A percentile compares a stretch with the other conserved stretches of the same genome.
These are phyloP conservation scores for Blennius ocellaris DNA, from an alignment of 2,113 vertebrate genomes.

Conservation along the genomic window DNA sequence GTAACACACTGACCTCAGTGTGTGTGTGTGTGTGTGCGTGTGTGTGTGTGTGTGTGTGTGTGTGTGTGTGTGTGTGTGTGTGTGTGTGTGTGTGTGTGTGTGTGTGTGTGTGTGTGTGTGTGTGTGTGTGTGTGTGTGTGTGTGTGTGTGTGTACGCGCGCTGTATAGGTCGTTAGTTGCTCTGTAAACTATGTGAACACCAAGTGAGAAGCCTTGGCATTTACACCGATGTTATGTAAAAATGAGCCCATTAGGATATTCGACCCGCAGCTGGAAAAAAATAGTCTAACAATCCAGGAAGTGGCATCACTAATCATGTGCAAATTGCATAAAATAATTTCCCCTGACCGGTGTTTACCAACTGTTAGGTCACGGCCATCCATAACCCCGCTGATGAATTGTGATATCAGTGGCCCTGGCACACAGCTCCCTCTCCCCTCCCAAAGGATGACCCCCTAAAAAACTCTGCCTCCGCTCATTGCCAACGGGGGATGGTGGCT, in stretches of 20 bases:
- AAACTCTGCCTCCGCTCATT: slow-evolving; percentile 58
- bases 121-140: slow-evolving; percentile 1
- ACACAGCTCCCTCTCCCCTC: slow-evolving; percentile 37
- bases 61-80: background rate
- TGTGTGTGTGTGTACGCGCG: slow-evolving; percentile 19
- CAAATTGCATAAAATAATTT: slow-evolving; percentile 70
- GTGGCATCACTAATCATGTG: slow-evolving; percentile 69
- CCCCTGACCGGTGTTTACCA: slow-evolving; percentile 66
- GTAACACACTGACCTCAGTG: background rate
- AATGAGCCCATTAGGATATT: slow-evolving; percentile 71
- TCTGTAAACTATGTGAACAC: slow-evolving; percentile 35
- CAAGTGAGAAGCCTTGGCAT: slow-evolving; percentile 50
- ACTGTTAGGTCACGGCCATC: slow-evolving; percentile 21
- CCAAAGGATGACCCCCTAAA: slow-evolving; percentile 65
- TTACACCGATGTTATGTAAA: slow-evolving; percentile 62
- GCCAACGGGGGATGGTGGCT: slow-evolving; percentile 71
- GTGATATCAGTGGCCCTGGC: slow-evolving; percentile 68
- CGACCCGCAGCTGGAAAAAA: slow-evolving; percentile 39
- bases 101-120: too few species aligned
- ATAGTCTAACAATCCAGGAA: slow-evolving; percentile 50
- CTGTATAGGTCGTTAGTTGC: background rate
- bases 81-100: too few species aligned
- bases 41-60: slow-evolving; percentile 18
- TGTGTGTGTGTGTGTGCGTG: background rate
- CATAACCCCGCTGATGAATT: too few species aligned